Evolutionary conservation across 2,888 invertebrate species (phyloP), one percentile per base, ranked within the genome.

Genomic region (Diabrotica balteata): DNA sequence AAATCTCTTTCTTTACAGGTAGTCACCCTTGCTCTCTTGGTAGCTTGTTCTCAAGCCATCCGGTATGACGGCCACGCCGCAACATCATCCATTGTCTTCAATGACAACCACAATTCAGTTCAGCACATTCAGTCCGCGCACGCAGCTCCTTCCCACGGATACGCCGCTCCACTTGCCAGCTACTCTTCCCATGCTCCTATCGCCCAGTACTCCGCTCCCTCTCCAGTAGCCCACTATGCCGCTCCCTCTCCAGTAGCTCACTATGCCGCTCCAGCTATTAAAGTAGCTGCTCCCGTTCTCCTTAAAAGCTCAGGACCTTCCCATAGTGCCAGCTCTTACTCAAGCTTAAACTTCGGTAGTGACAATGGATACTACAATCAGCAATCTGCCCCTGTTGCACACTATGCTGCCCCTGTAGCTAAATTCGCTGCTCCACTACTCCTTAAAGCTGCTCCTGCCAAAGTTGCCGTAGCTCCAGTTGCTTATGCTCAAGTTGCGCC

Each of bases 1-100:
- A 32, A 32, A 32, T 9, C 22, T 11, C 51, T 42, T 62, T 45
- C 57, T 42, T 74, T 73, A 47, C 61, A 77, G 84, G 69, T 81
- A 67, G 64, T 83, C 60, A 75, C 80, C 63, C 46, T 84, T 55
- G 69, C 81, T 76, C 81, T 80, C 66, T 70, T 81, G 68, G 84
- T 67, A 79, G 84, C 71, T 75, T 83, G 86, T 54, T 81, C 85
- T 45, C 85, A 63, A 58, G 87, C 85, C 78, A 72, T 73, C 51
- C 69, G 64, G n/a, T 72, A 74, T 8, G 72, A 73, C 47, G 71
- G 73, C 10, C 72, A 76, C 47, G 72, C 47, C 11, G 70, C 77
- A 47, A 74, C 75, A 2, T 78, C 77, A 7, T 75, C 72, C 54
- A 67, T 71, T 42, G 70, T 72, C 17, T 73, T 79, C 67, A 77